These are phyloP conservation scores for Taenioides sp. DNA, from an alignment of 2,797 vertebrate genomes.

Conservation along the genomic window DNA sequence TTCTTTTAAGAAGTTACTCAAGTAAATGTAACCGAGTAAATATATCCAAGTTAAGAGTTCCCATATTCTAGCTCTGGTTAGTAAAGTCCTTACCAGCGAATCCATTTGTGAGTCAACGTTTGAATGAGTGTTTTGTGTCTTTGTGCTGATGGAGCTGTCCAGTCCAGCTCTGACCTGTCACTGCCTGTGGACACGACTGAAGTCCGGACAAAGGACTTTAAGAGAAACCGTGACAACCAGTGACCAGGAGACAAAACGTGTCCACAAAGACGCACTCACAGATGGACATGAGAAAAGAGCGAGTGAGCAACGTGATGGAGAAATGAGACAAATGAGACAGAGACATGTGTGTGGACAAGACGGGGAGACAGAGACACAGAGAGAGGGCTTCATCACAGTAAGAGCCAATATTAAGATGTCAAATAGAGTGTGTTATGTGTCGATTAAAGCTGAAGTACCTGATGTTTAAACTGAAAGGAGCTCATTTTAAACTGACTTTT, in stretches of 20 bases:
- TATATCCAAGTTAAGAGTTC: too few relatives aligned
- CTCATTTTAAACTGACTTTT: too few relatives aligned
- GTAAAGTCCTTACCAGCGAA: background rate
- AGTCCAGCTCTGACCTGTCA: constrained; percentile 55
- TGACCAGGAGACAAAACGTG: constrained; percentile 53
- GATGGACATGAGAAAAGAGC: constrained; percentile 61
- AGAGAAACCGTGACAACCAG: constrained; percentile 72
- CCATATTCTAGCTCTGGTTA: background rate
- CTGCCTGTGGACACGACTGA: constrained; percentile 73
- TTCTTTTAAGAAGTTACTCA: too few relatives aligned
- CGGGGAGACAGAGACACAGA: background rate
- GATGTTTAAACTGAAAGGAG: background rate
- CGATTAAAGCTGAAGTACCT: background rate
- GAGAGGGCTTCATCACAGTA: constrained; percentile 7
- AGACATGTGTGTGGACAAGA: constrained; percentile 33
- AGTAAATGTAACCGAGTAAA: too few relatives aligned
- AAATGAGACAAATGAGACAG: constrained; percentile 60
- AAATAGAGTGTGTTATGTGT: background rate
- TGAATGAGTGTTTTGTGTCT: constrained; percentile 9
- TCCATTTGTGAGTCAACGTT: background rate
- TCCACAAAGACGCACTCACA: constrained; percentile 61
- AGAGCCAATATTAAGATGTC: background rate
- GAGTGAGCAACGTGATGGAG: constrained; percentile 61
- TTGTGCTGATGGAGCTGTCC: constrained; percentile 5
- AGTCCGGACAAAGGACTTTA: constrained; percentile 73